phyloP scores from a whole-genome alignment of 1,140 invertebrate species.

The Drosophila ogumai region DNA sequence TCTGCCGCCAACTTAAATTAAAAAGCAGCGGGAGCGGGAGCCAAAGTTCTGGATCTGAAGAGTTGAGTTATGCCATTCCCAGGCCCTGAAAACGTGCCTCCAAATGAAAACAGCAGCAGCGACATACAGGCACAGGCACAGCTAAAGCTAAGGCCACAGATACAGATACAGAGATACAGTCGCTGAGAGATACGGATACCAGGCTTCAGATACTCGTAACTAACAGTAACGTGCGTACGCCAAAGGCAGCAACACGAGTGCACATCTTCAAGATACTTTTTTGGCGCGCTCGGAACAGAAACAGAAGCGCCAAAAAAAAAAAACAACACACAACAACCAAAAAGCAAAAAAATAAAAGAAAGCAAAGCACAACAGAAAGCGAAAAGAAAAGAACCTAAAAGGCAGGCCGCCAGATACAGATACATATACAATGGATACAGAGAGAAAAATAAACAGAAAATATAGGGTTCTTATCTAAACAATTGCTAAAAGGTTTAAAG shows the following conservation, averaged over 20 bases:
- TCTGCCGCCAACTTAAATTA: constrained; percentile 77
- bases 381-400: constrained; percentile 37
- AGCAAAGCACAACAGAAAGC: constrained; percentile 47
- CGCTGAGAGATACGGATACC: constrained; percentile 16
- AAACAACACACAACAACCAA: constrained; percentile 16
- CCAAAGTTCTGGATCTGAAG: constrained; percentile 47
- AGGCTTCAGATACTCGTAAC: constrained; percentile 54
- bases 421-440: neutral
- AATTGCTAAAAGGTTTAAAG: neutral
- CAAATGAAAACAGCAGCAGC: constrained; percentile 25
- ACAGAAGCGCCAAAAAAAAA: constrained; percentile 64
- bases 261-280: constrained; percentile 54
- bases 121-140: constrained; percentile 5
- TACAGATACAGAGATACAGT: constrained; percentile 38
- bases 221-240: constrained; percentile 82
- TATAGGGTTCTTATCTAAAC: no score
- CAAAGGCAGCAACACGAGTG: constrained; percentile 36
- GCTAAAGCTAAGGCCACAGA: neutral
- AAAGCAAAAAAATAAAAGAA: constrained; percentile 49
- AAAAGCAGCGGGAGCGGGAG: constrained; percentile 60
- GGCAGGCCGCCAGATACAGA: constrained; percentile 25
- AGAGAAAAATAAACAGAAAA: neutral
- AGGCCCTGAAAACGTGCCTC: constrained; percentile 55
- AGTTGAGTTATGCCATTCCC: constrained; percentile 55
- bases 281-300: constrained; percentile 69